Conservation (phyloP, 1,140 invertebrate species). For the Chironomus tepperi region DNA sequence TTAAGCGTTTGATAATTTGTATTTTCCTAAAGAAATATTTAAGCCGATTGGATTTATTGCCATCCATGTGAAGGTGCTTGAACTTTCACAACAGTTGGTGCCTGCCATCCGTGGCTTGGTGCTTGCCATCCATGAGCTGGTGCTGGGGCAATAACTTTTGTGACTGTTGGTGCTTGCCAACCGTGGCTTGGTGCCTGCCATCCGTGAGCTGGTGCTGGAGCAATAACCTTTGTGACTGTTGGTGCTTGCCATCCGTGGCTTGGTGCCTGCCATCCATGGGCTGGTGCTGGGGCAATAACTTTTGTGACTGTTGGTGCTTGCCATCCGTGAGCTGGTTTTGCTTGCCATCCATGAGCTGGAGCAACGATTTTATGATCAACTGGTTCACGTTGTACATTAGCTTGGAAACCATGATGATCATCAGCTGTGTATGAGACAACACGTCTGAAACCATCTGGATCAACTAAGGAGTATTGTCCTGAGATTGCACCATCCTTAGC, state of each 20-base stretch:
- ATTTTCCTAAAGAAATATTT: too few species aligned
- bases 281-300: conserved; percentile 31
- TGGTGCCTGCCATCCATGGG: not conserved
- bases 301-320: conserved; percentile 44
- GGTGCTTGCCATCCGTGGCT: not conserved
- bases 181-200: too few species aligned
- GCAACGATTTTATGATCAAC: conserved; percentile 33
- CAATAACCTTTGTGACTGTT: not conserved
- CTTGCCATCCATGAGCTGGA: conserved; percentile 25
- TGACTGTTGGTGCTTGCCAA: not conserved
- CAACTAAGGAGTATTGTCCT: conserved; percentile 66
- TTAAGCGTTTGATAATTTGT: too few species aligned
- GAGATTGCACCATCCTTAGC: conserved; percentile 55
- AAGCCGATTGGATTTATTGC: not conserved
- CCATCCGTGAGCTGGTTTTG: too few species aligned
- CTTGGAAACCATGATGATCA: conserved; percentile 41
- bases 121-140: conserved; percentile 38
- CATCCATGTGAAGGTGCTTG: not conserved
- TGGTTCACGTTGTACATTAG: conserved; percentile 36
- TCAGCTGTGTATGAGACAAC: conserved; percentile 41
- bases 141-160: conserved; percentile 26
- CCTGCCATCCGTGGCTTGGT: not conserved
- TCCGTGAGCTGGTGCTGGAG: too few species aligned
- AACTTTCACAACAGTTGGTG: not conserved
- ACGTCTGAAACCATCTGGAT: conserved; percentile 54